phyloP scores from a whole-genome alignment of 1,140 invertebrate species.

The Catajapyx aquilonaris region DNA sequence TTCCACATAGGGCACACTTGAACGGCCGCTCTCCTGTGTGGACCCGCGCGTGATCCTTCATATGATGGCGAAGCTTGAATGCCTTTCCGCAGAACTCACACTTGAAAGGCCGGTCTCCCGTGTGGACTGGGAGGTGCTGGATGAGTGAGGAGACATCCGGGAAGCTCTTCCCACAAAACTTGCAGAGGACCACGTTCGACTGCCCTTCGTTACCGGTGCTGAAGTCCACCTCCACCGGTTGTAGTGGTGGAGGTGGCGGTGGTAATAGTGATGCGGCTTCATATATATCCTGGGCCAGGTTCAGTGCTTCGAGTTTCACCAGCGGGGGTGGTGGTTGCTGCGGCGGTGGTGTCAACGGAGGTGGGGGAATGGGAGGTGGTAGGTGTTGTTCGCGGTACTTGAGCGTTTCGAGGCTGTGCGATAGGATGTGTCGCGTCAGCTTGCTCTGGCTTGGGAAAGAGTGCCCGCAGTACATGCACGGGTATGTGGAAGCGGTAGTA shows the following conservation, averaged over 20 bases:
- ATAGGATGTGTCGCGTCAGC: constrained; percentile 65
- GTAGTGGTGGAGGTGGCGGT: constrained; percentile 27
- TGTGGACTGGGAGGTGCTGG: constrained; percentile 65
- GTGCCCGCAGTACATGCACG: constrained; percentile 69
- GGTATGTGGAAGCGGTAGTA: constrained; percentile 31
- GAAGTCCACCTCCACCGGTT: constrained; percentile 21
- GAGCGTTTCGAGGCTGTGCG: constrained; percentile 61
- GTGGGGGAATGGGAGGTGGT: constrained; percentile 25
- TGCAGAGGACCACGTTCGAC: constrained; percentile 50
- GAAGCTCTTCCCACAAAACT: constrained; percentile 75
- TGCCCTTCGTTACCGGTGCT: constrained; percentile 8
- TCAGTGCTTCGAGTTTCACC: constrained; percentile 7
- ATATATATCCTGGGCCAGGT: not conserved
- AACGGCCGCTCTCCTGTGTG: constrained; percentile 78
- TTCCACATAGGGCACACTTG: constrained; percentile 65
- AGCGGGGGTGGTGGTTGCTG: constrained; percentile 17
- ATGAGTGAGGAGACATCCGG: constrained; percentile 68
- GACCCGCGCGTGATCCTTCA: constrained; percentile 80
- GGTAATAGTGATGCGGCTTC: constrained; percentile 23
- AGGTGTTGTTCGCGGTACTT: constrained; percentile 50
- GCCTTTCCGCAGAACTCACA: constrained; percentile 79
- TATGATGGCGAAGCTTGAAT: constrained; percentile 72
- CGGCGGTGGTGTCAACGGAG: constrained; percentile 17
- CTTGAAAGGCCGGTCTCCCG: constrained; percentile 69
- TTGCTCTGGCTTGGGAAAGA: constrained; percentile 72